Percentiles rank a stretch among this genome's conserved stretches.
Conservation (phyloP, 2,888 invertebrate genomes). For the Pseudolycoriella hygida region DNA sequence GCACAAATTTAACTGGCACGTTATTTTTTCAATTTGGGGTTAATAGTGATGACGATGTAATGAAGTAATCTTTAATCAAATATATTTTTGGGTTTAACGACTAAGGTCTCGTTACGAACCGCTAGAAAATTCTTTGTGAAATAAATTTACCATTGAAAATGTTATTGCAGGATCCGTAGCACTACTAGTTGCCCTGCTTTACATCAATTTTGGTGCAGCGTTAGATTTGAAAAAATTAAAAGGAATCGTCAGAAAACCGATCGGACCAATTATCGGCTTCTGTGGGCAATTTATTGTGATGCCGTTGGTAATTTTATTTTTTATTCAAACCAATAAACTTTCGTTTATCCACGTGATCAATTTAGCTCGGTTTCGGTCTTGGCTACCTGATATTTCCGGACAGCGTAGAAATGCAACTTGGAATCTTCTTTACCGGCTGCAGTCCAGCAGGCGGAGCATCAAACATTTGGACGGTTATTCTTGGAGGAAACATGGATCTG, state of each 20-base stretch:
- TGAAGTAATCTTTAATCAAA: too few relatives aligned
- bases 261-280: conserved; percentile 65
- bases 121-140: too few relatives aligned
- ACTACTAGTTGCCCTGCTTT: conserved; percentile 57
- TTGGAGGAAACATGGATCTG: conserved; percentile 82
- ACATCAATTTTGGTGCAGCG: conserved; percentile 83
- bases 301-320: conserved; percentile 52
- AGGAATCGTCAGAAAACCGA: conserved; percentile 46
- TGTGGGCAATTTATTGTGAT: conserved; percentile 63
- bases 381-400: conserved; percentile 54
- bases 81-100: too few relatives aligned
- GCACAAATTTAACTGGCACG: too few relatives aligned
- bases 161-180: too few relatives aligned
- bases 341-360: too few relatives aligned
- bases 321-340: neutral
- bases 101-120: too few relatives aligned
- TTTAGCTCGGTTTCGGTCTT: conserved; percentile 54
- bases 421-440: conserved; percentile 78
- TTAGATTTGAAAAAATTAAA: conserved; percentile 55
- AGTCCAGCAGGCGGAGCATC: conserved; percentile 91
- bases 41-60: too few relatives aligned
- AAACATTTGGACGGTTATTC: conserved; percentile 85
- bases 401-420: conserved; percentile 52
- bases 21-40: too few relatives aligned
- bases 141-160: too few relatives aligned